phyloP scores from a whole-genome alignment of 2,113 vertebrate species.

The Connochaetes taurinus region DNA sequence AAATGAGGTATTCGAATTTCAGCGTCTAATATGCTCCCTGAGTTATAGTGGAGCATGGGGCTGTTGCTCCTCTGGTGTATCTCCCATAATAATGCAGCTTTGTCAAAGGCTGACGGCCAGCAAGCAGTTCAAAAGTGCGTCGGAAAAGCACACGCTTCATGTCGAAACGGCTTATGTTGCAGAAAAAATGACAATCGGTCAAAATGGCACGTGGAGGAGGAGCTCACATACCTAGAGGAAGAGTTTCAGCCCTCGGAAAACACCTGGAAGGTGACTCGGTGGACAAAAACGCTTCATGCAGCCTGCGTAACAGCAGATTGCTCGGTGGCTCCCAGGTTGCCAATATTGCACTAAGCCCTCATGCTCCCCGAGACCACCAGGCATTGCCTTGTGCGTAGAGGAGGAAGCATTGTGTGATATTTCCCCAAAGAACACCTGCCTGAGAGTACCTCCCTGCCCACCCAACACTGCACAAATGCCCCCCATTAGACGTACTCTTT shows the following conservation, averaged over 20 bases:
- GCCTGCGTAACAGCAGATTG: background rate
- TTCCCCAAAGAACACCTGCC: background rate
- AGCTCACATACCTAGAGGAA: background rate
- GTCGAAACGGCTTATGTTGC: background rate
- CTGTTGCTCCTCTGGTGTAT: constrained; percentile 31
- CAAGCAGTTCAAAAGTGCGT: constrained; percentile 4
- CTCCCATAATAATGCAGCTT: constrained; percentile 34
- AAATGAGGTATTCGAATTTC: constrained; percentile 74
- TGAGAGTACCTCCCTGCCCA: fast-evolving
- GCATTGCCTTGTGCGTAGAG: fast-evolving
- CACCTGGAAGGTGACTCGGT: background rate
- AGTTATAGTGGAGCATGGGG: constrained; percentile 49
- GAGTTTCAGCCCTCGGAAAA: background rate
- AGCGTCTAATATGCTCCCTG: constrained; percentile 51
- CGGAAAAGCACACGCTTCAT: constrained; percentile 29
- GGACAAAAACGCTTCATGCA: fast-evolving
- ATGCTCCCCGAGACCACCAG: fast-evolving
- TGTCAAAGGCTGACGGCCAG: constrained; percentile 43
- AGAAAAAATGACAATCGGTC: background rate
- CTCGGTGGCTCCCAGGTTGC: too few species aligned
- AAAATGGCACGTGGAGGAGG: background rate
- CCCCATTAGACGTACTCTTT: too few species aligned
- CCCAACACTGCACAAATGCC: fast-evolving
- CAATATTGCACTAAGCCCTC: fast-evolving
- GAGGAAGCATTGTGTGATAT: background rate